These are phyloP conservation scores for Caenorhabditis sp. DNA, from an alignment of 2,888 invertebrate species.

Conservation along the genomic window DNA sequence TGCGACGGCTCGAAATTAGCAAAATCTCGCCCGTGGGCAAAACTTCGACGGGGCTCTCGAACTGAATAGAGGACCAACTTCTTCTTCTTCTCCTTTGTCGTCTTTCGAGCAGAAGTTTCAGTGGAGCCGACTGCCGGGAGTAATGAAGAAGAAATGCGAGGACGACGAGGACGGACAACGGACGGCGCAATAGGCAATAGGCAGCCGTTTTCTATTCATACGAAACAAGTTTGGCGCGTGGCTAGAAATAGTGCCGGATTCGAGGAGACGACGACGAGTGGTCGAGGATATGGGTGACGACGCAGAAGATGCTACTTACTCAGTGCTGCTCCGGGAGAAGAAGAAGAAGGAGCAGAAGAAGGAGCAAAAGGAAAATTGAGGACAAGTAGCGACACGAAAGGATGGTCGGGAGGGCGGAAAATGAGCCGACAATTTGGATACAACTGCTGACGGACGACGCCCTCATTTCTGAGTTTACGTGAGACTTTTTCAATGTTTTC, in stretches of 20 bases:
- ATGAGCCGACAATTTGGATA: slow-evolving; percentile 45
- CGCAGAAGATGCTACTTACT: slow-evolving; percentile 52
- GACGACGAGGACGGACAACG: slow-evolving; percentile 10
- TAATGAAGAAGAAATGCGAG: slow-evolving; percentile 33
- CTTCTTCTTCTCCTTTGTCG: slow-evolving; percentile 13
- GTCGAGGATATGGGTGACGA: slow-evolving; percentile 31
- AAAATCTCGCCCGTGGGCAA: slow-evolving; percentile 51
- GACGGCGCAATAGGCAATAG: slow-evolving; percentile 14
- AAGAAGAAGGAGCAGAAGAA: slow-evolving; percentile 25
- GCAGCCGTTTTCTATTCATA: slow-evolving; percentile 59
- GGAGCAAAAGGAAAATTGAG: slow-evolving; percentile 46
- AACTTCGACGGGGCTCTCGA: slow-evolving; percentile 3
- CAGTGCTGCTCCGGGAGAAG: too few species aligned
- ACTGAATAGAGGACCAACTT: slow-evolving; percentile 2
- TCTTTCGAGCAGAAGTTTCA: slow-evolving; percentile 22
- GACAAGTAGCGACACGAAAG: slow-evolving; percentile 21
- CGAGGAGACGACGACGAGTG: slow-evolving; percentile 29
- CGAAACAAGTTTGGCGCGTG: slow-evolving; percentile 58
- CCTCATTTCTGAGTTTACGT: slow-evolving; percentile 10
- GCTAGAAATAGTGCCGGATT: slow-evolving; percentile 28
- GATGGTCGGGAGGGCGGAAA: slow-evolving; percentile 27
- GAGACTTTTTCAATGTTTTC: background rate
- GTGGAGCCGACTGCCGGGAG: slow-evolving; percentile 20
- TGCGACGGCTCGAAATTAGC: slow-evolving; percentile 48
- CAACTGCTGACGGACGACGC: slow-evolving; percentile 13